These are phyloP conservation scores for Scaptomyza pallida DNA, from an alignment of 1,140 invertebrate genomes.

Conservation along the genomic window DNA sequence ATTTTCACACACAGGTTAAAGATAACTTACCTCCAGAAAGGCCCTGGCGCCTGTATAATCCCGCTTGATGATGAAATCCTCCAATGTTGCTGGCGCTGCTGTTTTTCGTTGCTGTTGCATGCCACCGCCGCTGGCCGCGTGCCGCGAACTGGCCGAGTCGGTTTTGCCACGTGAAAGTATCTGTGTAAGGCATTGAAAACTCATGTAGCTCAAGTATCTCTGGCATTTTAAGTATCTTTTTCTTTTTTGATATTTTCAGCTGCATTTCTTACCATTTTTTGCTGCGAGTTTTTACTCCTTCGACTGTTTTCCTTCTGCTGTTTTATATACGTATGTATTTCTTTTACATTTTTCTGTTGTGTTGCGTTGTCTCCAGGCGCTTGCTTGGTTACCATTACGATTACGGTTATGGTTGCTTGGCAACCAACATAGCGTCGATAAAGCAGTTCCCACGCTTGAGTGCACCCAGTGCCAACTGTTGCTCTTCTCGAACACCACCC, in stretches of 20 bases:
- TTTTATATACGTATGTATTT: neutral
- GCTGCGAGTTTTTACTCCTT: slow-evolving; percentile 7
- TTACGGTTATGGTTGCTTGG: slow-evolving; percentile 67
- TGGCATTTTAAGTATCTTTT: slow-evolving; percentile 44
- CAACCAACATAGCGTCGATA: slow-evolving; percentile 72
- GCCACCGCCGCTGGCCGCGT: slow-evolving; percentile 65
- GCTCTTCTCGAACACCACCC: slow-evolving; percentile 13
- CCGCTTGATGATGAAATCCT: slow-evolving; percentile 94
- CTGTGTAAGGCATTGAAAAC: slow-evolving; percentile 85
- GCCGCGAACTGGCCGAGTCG: slow-evolving; percentile 85
- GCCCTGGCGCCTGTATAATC: slow-evolving; percentile 98
- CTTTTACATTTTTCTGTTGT: slow-evolving; percentile 25
- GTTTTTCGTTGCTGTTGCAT: slow-evolving; percentile 68
- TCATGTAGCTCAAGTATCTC: slow-evolving; percentile 33
- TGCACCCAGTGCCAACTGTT: slow-evolving; percentile 44
- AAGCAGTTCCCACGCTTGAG: slow-evolving; percentile 61
- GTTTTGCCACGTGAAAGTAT: slow-evolving; percentile 90
- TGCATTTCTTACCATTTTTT: slow-evolving; percentile 72
- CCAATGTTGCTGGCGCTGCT: slow-evolving; percentile 89
- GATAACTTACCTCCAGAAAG: slow-evolving; percentile 89
- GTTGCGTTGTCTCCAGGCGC: slow-evolving; percentile 34
- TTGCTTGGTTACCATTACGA: slow-evolving; percentile 70
- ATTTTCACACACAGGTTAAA: too few species aligned
- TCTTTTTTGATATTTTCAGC: slow-evolving; percentile 35
- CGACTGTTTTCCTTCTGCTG: slow-evolving; percentile 13